These are phyloP conservation scores for Heteromyza rotundicornis DNA, from an alignment of 2,888 invertebrate species.

Conservation along the genomic window DNA sequence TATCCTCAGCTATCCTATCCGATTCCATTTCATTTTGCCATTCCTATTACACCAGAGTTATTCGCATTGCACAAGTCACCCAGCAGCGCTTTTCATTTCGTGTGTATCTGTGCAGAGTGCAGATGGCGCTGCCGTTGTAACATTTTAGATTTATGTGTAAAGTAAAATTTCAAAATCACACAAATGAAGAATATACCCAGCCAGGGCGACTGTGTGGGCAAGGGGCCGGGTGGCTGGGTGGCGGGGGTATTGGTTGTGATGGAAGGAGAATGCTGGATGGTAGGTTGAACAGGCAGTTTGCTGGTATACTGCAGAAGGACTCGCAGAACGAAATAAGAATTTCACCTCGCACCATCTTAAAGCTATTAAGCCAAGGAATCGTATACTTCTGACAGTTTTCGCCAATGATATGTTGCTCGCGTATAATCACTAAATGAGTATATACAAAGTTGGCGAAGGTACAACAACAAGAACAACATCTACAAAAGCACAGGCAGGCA, in stretches of 20 bases:
- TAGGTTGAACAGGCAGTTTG: not conserved
- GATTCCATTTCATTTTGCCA: not conserved
- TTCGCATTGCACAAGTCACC: not conserved
- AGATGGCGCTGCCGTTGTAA: constrained; percentile 28
- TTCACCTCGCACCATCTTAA: constrained; percentile 19
- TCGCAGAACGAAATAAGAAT: constrained; percentile 6
- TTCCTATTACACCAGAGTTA: not conserved
- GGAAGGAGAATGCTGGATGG: no score
- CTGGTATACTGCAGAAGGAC: constrained; percentile 1
- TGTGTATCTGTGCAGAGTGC: constrained; percentile 22
- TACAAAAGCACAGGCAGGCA: no score
- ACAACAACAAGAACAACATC: no score
- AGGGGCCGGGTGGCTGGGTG: not conserved
- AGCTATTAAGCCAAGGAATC: constrained; percentile 26
- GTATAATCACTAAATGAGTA: not conserved
- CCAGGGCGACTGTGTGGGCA: not conserved
- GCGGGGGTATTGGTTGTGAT: not conserved
- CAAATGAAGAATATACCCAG: constrained; percentile 12
- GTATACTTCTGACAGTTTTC: constrained; percentile 24
- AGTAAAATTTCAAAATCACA: constrained; percentile 26
- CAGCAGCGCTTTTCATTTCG: not conserved
- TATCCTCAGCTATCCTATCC: constrained; percentile 18
- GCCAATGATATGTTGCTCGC: constrained; percentile 16
- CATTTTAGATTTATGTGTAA: constrained; percentile 29
- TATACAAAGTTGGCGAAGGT: no score